Percentiles rank a stretch among this genome's conserved stretches.
Conservation (phyloP, 2,888 invertebrate genomes). For the Flexamia atlantica region DNA sequence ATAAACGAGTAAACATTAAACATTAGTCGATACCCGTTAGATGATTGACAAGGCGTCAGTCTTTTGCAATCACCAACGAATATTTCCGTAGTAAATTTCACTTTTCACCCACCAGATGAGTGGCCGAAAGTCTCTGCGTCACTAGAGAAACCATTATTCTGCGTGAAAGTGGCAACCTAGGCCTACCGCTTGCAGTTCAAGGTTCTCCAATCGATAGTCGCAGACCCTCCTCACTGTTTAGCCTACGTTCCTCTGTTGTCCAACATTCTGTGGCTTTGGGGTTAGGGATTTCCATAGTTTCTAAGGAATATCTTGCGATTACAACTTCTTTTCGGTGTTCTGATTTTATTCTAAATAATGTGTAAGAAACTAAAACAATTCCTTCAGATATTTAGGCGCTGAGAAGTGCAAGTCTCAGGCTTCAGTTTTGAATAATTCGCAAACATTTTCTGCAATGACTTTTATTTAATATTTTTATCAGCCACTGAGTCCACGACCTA, state of each 20-base stretch:
- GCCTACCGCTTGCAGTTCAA: background rate
- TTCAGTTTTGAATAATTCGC: too few species aligned
- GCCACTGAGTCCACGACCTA: background rate
- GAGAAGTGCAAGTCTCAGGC: too few species aligned
- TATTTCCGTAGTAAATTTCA: background rate
- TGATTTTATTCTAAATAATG: too few species aligned
- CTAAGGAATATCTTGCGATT: background rate
- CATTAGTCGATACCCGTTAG: too few species aligned
- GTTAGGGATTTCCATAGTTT: background rate
- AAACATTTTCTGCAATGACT: too few species aligned
- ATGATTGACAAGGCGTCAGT: background rate
- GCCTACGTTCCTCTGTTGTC: background rate
- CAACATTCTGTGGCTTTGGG: background rate
- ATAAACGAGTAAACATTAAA: too few species aligned
- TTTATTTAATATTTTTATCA: too few species aligned
- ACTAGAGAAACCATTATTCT: background rate
- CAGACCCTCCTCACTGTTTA: constrained; percentile 19
- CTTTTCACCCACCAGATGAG: background rate
- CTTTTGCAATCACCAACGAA: background rate
- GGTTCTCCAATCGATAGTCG: background rate
- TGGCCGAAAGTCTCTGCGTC: background rate
- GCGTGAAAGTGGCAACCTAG: background rate
- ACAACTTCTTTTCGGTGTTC: background rate
- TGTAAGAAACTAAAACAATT: too few species aligned
- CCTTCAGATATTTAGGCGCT: too few species aligned